phyloP scores from a whole-genome alignment of 2,888 invertebrate genomes.

The Rhopalosiphum nymphaeae region DNA sequence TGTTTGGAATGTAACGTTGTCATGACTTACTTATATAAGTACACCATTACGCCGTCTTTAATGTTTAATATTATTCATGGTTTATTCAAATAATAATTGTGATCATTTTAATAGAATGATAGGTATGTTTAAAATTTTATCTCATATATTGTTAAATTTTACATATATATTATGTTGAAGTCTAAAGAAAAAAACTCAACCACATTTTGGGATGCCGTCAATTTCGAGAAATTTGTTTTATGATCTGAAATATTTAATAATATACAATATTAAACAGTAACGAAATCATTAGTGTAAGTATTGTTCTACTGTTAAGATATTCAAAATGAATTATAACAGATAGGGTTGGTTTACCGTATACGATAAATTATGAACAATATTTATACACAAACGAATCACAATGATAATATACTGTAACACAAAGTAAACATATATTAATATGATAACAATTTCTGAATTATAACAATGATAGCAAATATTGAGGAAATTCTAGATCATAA shows the following conservation, averaged over 20 bases:
- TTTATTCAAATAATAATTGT: neutral
- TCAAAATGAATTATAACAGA: neutral
- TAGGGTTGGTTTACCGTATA: neutral
- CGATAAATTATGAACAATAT: neutral
- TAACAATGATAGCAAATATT: neutral
- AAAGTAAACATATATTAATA: neutral
- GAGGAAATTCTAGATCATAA: neutral
- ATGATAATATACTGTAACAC: neutral
- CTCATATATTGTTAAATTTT: neutral
- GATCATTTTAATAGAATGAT: neutral
- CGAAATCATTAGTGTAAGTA: neutral
- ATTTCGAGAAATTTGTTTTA: neutral
- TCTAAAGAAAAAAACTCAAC: neutral
- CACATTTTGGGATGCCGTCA: neutral
- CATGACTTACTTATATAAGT: neutral
- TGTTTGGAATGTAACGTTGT: neutral
- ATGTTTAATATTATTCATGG: neutral
- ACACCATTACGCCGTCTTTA: neutral
- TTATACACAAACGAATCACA: neutral
- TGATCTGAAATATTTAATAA: neutral
- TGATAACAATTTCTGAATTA: neutral
- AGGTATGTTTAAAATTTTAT: neutral
- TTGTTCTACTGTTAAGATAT: neutral
- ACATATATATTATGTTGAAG: neutral
- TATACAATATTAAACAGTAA: neutral